Evolutionary conservation across 1,140 invertebrate genomes (phyloP), one percentile per base, ranked within the genome.

Genomic region (Thereuonema tuberculata): DNA sequence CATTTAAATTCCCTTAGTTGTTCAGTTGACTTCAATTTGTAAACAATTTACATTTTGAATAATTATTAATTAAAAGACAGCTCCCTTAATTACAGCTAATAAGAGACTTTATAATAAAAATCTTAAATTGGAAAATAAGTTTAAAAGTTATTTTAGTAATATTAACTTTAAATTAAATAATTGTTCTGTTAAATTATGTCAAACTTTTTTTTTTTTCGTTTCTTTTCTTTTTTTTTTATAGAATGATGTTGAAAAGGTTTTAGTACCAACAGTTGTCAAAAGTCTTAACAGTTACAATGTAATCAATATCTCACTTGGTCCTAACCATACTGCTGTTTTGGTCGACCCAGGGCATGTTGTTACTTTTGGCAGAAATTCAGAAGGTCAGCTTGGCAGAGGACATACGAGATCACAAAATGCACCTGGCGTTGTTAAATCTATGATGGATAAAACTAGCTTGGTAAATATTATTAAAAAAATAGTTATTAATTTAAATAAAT

Each of bases 311-410:
- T 76, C 77, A 25, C 77, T 84, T 67, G 81, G 80, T 0, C 70
- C 71, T 12, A 72, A 75, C 24, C 82, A 83, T 62, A 78, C 76
- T 24, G 78, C 78, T 26, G 78, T 84, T 17, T 70, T 86, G 1
- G 77, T 83, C 0, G 80, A 84, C 67, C 77, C 76, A n/a, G 83
- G 84, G 2, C 78, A 81, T 64, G 76, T 85, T 0, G 75, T 82
- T 48, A 80, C 82, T 1, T 80, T 85, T 72, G 84, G 84, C 0
- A 71, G 76, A 2, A 86, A 85, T 67, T 68, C 69, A 15, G 77
- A 81, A 58, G 81, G 74, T 60, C 82, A 77, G 70, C 72, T 83
- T 9, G 82, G 81, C 2, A 71, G 72, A 26, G 76, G 76, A 1
- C 74, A 77, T 61, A 65, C 65, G 2, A 72, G 74, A 67, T 71